Evolutionary conservation across 2,888 invertebrate species (phyloP).

Genomic region (Oithona nana): DNA sequence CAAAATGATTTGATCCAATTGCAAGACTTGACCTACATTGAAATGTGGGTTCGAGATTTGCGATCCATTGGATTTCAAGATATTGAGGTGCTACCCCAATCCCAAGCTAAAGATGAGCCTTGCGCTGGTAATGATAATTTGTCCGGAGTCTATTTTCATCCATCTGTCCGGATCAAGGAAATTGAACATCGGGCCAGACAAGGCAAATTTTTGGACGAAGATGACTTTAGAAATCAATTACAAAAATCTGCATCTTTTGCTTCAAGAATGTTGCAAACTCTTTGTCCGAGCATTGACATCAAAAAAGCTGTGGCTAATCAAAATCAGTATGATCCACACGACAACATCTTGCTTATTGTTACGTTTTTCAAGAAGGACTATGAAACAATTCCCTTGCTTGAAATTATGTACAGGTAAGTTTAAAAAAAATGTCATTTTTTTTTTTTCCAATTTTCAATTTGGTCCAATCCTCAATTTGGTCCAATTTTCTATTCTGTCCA

Average conservation of each 20-base stretch:
- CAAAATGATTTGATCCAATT: background rate
- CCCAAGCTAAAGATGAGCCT: background rate
- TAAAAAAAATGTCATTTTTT: no score
- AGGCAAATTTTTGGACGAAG: background rate
- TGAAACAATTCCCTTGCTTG: background rate
- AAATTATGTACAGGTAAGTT: slow-evolving; percentile 23
- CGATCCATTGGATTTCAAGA: background rate
- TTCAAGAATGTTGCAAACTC: background rate
- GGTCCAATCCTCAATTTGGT: no score
- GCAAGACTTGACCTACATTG: background rate
- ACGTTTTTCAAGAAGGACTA: slow-evolving; percentile 6
- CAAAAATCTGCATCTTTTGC: background rate
- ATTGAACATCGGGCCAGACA: background rate
- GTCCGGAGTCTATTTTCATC: background rate
- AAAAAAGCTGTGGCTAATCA: background rate
- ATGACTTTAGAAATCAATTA: background rate
- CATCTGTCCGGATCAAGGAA: background rate
- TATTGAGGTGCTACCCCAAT: background rate
- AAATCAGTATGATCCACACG: background rate
- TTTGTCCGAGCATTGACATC: background rate
- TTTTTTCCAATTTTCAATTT: no score
- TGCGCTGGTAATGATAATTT: background rate
- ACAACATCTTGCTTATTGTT: background rate
- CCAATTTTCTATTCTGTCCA: no score
- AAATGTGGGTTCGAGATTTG: background rate